Evolutionary conservation across 2,113 vertebrate species (phyloP), one percentile per base, ranked within the genome.

Genomic region (Morone chrysops): DNA sequence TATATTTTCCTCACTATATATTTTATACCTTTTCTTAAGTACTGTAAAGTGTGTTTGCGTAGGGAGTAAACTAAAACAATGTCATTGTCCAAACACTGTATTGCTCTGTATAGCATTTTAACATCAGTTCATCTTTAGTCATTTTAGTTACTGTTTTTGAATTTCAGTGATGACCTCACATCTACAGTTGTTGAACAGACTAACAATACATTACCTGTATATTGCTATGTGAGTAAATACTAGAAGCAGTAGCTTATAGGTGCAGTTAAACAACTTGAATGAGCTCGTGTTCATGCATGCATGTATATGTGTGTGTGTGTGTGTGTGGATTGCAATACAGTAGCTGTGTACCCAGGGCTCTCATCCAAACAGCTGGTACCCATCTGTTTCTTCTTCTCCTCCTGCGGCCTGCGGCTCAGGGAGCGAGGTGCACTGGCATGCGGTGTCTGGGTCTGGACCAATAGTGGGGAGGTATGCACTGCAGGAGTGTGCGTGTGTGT

Each of bases 321-420:
- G 71, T 77, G 73, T 75, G 88, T 84, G 75, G 84, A 87, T 83
- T 89, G 89, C 79, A 92, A 88, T 93, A 93, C 93, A 93, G 92
- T 93, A 94, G 93, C 93, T 86, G 93, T 90, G 91, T 93, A 91
- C 81, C 83, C 83, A 2, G 75, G 93, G 93, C 92, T 87, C 83
- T 72, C 80, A 69, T 94, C 90, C 93, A 94, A 94, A 90, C 94
- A 95, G 94, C 94, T 95, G 94, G 92, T 93, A 88, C 92, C 93
- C 95, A 95, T 94, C 92, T 95, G 93, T 90, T 92, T 86, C 88
- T 93, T 86, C 87, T 83, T 85, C 90, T 86, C 17, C 86, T 85
- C 61, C 83, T 93, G 93, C 78, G 85, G 93, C 91, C 91, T 93
- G 94, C 78, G 88, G 93, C 83, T 93, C 79, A 71, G 78, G 73